Conservation (phyloP, 2,797 vertebrate species). For the Danio jaintianensis region DNA sequence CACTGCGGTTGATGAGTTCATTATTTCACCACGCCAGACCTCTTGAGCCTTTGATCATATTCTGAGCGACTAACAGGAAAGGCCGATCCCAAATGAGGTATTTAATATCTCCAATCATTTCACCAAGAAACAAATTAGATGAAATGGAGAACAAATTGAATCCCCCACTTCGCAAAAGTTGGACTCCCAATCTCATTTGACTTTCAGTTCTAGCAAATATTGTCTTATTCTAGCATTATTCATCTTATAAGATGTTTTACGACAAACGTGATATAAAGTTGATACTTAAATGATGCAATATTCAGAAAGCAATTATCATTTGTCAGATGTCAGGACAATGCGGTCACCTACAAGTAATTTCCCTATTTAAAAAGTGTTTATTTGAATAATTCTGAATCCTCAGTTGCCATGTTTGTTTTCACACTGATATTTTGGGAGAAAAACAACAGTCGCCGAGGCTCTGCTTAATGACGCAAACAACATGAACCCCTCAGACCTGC, state of each 20-base stretch:
- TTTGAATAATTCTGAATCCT: neutral
- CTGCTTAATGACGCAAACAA: constrained; percentile 37
- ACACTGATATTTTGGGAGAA: constrained; percentile 26
- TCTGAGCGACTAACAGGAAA: constrained; percentile 38
- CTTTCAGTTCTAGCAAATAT: neutral
- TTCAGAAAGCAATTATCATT: neutral
- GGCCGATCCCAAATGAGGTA: neutral
- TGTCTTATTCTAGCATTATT: neutral
- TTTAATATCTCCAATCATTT: constrained; percentile 6
- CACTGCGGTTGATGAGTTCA: constrained; percentile 35
- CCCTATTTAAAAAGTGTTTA: neutral
- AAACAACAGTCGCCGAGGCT: constrained; percentile 29
- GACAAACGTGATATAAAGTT: neutral
- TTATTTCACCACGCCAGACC: neutral
- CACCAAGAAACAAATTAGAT: constrained; percentile 1
- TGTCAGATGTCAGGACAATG: neutral
- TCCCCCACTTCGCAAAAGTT: neutral
- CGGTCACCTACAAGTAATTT: no score
- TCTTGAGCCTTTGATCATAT: constrained; percentile 52
- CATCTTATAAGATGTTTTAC: neutral
- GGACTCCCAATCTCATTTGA: neutral
- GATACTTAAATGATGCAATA: neutral
- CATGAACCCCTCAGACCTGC: constrained; percentile 54
- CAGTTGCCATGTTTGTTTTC: neutral
- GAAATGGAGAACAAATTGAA: constrained; percentile 15